Percentiles rank a stretch among this genome's conserved stretches.
These are phyloP conservation scores for Rachycentron canadum DNA, from an alignment of 2,797 vertebrate species.

Conservation along the genomic window DNA sequence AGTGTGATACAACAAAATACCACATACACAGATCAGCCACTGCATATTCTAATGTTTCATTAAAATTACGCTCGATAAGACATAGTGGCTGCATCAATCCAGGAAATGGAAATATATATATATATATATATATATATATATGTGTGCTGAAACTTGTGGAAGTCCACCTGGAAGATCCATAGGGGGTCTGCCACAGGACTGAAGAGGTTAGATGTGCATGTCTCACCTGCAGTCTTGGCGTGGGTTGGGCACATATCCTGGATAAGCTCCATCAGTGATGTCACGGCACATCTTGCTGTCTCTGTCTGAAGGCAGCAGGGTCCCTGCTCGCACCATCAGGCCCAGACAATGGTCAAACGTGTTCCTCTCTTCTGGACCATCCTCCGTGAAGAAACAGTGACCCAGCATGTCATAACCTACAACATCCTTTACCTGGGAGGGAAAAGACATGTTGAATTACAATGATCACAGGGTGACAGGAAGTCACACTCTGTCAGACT, in stretches of 20 bases:
- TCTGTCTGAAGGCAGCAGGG: slow-evolving; percentile 94
- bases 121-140: no score
- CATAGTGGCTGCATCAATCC: background rate
- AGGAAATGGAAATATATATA: background rate
- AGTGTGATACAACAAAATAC: background rate
- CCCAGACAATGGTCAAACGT: slow-evolving; percentile 97
- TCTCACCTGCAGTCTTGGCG: slow-evolving; percentile 95
- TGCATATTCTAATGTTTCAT: background rate
- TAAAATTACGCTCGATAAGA: background rate
- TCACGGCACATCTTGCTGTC: slow-evolving; percentile 94
- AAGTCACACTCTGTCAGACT: background rate
- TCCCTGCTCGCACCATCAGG: slow-evolving; percentile 91
- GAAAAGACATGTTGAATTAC: fast-evolving
- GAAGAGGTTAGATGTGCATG: background rate
- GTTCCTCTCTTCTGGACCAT: slow-evolving; percentile 96
- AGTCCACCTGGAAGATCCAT: background rate
- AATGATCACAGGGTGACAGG: background rate
- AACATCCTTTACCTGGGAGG: slow-evolving; percentile 90
- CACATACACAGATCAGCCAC: no score
- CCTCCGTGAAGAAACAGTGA: slow-evolving; percentile 97
- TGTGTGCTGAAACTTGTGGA: background rate
- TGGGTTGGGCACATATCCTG: slow-evolving; percentile 94
- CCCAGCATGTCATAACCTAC: slow-evolving; percentile 94
- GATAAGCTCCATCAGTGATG: slow-evolving; percentile 91
- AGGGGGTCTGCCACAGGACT: background rate